Evolutionary conservation across 2,888 invertebrate species (phyloP).

Genomic region (Catocala sponsa): DNA sequence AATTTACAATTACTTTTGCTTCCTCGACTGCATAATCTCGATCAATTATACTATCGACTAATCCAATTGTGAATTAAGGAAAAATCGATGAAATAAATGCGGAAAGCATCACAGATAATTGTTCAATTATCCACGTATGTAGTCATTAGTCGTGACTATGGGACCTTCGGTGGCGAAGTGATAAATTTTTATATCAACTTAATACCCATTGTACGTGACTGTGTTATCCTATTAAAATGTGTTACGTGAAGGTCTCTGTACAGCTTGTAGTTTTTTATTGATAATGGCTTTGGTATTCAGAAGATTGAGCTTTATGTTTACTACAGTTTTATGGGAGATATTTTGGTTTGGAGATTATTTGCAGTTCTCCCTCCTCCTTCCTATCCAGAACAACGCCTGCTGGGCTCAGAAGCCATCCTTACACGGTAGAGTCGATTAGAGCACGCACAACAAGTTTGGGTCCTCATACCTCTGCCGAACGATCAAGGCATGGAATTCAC

Average conservation of each 20-base stretch:
- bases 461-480: no score
- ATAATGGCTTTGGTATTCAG: no score
- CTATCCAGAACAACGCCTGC: no score
- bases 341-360: no score
- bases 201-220: slow-evolving; percentile 33
- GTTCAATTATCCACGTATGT: slow-evolving; percentile 18
- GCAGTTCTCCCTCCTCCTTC: no score
- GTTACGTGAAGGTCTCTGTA: slow-evolving; percentile 11
- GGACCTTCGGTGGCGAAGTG: slow-evolving; percentile 42
- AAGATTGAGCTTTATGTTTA: no score
- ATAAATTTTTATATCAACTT: slow-evolving; percentile 43
- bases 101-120: slow-evolving; percentile 39
- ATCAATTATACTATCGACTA: slow-evolving; percentile 16
- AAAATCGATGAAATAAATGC: slow-evolving; percentile 41
- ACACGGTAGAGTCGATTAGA: no score
- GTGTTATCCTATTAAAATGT: slow-evolving; percentile 13
- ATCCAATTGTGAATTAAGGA: slow-evolving; percentile 38
- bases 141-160: slow-evolving; percentile 33
- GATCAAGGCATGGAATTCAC: no score
- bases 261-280: not conserved
- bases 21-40: slow-evolving; percentile 32
- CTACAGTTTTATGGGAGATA: no score
- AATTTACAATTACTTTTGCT: not conserved
- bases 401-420: no score
- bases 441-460: no score